phyloP scores from a whole-genome alignment of 1,140 invertebrate genomes.

The Mactra quadrangularis region DNA sequence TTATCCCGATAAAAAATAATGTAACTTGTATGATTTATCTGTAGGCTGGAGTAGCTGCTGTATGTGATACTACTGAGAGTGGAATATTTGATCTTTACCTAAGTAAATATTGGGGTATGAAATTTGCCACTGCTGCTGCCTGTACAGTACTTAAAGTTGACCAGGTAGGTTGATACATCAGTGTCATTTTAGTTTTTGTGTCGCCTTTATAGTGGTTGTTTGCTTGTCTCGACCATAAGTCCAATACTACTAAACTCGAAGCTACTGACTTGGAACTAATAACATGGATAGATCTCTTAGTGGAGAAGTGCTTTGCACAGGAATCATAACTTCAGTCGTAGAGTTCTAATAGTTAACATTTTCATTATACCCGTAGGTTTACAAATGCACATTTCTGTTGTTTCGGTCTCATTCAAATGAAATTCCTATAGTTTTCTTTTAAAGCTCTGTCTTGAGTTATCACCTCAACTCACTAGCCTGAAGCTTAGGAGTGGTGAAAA shows the following conservation, averaged over 20 bases:
- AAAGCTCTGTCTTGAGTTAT: too few relatives aligned
- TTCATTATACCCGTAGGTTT: too few relatives aligned
- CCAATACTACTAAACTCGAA: neutral
- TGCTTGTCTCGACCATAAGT: neutral
- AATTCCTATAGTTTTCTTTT: too few relatives aligned
- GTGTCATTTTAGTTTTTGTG: neutral
- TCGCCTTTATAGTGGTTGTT: neutral
- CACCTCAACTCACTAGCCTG: too few relatives aligned
- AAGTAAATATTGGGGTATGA: constrained; percentile 96
- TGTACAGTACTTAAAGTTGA: constrained; percentile 98
- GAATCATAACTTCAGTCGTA: neutral
- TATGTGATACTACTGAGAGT: constrained; percentile 90
- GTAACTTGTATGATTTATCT: too few relatives aligned
- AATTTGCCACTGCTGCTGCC: constrained; percentile 97
- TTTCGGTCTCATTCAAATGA: too few relatives aligned
- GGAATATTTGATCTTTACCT: constrained; percentile 87
- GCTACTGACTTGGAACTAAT: neutral
- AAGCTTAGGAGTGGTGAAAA: too few relatives aligned
- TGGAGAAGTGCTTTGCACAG: neutral
- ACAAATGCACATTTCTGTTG: too few relatives aligned
- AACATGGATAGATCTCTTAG: neutral
- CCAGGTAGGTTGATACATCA: constrained; percentile 83
- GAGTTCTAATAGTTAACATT: neutral
- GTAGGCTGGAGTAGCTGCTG: constrained; percentile 85
- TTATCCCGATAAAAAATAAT: too few relatives aligned